Base-by-base conservation (phyloP, 2,113 vertebrate genomes). In the Carassius gibelio region DNA sequence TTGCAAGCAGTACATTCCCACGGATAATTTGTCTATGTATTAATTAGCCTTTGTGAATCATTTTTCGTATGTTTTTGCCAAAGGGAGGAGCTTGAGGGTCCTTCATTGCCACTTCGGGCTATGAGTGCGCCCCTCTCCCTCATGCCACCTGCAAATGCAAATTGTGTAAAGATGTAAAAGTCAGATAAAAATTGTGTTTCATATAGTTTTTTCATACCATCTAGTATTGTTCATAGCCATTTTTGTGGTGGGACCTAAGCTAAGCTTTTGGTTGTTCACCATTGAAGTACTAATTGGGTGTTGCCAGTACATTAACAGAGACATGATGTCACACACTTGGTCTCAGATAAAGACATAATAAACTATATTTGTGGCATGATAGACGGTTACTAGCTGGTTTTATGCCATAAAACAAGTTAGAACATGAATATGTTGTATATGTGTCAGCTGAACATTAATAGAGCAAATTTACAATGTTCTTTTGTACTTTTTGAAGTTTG, bases 11-110 rank as follows among this genome's bases (percentile, higher is more conserved):
- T 34, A 0, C 14, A 85, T 30, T 71, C 83, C 85, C 42, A 34
- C 19, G 59, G 81, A 69, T 86, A 69, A 81, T 69, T 86, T 88
- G 83, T 68, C 6, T 1, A 1, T 59, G 57, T 81, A 74, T 84
- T 78, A 86, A 88, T 88, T 88, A 61, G 48, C 45, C 72, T 86
- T 86, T 86, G 76, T 88, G 48, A 59, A 48, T 77, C 69, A 69
- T 61, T 86, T 82, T 66, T 76, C 74, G 30, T 55, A 85, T 21
- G 6, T 57, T 83, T 77, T 75, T 64, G 75, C 48, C 36, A 69
- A 84, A 86, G 38, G 81, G 87, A 81, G 48, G 75, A 75, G 66
- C 30, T 69, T 77, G 26, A 6, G 0, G 14, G 30, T 36, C 14
- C 26, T 87, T 79, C 26, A 26, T 42, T 69, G 36, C 38, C 8